Conservation (phyloP, 2,797 vertebrate species). For the Pseudomugil gertrudae region DNA sequence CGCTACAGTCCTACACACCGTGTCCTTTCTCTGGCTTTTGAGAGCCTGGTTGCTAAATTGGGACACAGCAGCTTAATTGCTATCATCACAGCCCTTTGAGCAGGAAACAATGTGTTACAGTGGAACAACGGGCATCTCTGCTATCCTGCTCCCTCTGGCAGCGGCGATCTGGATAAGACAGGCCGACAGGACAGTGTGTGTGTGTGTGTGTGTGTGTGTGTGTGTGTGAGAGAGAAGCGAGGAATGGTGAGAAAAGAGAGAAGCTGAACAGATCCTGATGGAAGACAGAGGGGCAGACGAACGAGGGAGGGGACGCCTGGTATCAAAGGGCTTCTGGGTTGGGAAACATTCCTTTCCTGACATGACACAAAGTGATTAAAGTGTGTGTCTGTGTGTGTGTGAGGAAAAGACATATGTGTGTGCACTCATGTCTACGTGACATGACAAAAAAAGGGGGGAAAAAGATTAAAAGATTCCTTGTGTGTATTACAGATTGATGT, state of each 20-base stretch:
- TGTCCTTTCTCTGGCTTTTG: conserved; percentile 31
- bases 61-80: conserved; percentile 71
- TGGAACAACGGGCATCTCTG: conserved; percentile 70
- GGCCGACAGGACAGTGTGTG: conserved; percentile 27
- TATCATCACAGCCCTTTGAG: conserved; percentile 74
- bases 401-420: conserved; percentile 26
- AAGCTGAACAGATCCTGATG: conserved; percentile 59
- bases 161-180: conserved; percentile 36
- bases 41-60: conserved; percentile 61
- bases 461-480: conserved; percentile 56
- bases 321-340: conserved; percentile 79
- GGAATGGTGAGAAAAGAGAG: conserved; percentile 19
- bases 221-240: not conserved
- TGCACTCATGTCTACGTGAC: conserved; percentile 39
- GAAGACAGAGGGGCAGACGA: conserved; percentile 61
- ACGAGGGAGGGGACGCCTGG: conserved; percentile 65
- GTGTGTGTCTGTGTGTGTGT: conserved; percentile 45
- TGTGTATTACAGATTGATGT: conserved; percentile 45
- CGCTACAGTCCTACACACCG: conserved; percentile 27
- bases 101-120: conserved; percentile 77
- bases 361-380: conserved; percentile 83
- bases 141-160: conserved; percentile 57
- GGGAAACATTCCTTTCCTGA: conserved; percentile 82
- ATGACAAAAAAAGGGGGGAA: conserved; percentile 31
- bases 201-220: conserved; percentile 14